A percentile compares a stretch with the other conserved stretches of the same genome.
Conservation (phyloP, 2,113 vertebrate genomes). For the Urocitellus parryii region DNA sequence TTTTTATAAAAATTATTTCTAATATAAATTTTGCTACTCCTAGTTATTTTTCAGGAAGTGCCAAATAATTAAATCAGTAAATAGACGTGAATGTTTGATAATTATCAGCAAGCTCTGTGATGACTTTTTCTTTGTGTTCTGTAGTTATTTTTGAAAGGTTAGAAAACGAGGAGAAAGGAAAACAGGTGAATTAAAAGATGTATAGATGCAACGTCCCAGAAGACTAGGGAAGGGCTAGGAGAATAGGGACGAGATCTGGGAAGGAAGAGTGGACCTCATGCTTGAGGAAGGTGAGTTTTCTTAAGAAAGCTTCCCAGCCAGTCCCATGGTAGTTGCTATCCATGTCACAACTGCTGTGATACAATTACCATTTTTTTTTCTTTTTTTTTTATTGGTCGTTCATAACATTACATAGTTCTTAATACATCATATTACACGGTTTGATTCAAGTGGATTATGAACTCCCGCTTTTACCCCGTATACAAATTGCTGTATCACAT, state of each 20-base stretch:
- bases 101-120: background rate
- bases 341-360: too few relatives aligned
- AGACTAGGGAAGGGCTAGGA: accelerated
- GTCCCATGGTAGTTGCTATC: background rate
- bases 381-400: too few relatives aligned
- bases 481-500: too few relatives aligned
- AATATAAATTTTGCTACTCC: background rate
- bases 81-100: background rate
- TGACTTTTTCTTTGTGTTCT: background rate
- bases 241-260: accelerated
- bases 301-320: too few relatives aligned
- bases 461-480: too few relatives aligned
- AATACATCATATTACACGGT: too few relatives aligned
- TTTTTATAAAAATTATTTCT: background rate
- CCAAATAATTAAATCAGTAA: background rate
- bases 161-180: background rate
- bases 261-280: too few relatives aligned
- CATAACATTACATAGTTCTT: too few relatives aligned
- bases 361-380: background rate
- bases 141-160: background rate
- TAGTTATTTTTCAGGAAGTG: conserved; percentile 1
- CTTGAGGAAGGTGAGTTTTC: background rate
- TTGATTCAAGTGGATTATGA: too few relatives aligned
- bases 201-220: accelerated
- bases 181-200: background rate